Base-by-base conservation (phyloP, 2,797 vertebrate species). In the Hydrophis major region DNA sequence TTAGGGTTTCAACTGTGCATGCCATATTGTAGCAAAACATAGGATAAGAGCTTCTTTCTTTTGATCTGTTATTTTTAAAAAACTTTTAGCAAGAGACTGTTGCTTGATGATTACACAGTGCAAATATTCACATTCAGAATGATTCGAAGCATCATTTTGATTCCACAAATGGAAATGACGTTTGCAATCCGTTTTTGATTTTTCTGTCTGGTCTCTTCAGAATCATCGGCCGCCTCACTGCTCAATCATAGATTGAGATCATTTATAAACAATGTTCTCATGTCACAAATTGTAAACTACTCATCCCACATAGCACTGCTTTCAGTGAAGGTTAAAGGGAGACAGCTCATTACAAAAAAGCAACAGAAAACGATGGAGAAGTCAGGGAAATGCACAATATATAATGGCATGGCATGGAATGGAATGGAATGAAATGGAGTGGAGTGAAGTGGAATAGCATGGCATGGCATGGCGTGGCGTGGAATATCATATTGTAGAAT, bases 381-480 rank as follows among this genome's bases (percentile, higher is more conserved):
- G 20, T 47, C 74, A 12, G 37, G 74, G 32, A 47, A 47, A 78
- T 22, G 8, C 37, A 78, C 13, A 66, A n/a, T n/a, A n/a, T 22
- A 69, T 14, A 69, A 69, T 69, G n/a, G 28, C 14, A 14, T 5
- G 1, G 66, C 6, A 69, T 7, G 0, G 66, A 16, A 69, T 2
- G 1, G 28, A 32, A 69, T 2, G 1, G 28, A 32, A 32, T n/a
- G 3, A 12, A 66, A 2, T 27, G 37, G 37, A 37, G 18, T 59
- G 20, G 57, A 22, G 18, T 59, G 6, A 22, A 25, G 8, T 60
- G 7, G 59, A 3, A 1, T 60, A 22, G 60, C 0, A 0, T 60
- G 7, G 22, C 0, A 2, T 25, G 7, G 20, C 0, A 0, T 59
- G 6, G 57, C 0, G 57, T 59, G 20, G 57, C 0, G 0, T 57